These are phyloP conservation scores for Pinctada fucata DNA, from an alignment of 2,888 invertebrate species.

Conservation along the genomic window DNA sequence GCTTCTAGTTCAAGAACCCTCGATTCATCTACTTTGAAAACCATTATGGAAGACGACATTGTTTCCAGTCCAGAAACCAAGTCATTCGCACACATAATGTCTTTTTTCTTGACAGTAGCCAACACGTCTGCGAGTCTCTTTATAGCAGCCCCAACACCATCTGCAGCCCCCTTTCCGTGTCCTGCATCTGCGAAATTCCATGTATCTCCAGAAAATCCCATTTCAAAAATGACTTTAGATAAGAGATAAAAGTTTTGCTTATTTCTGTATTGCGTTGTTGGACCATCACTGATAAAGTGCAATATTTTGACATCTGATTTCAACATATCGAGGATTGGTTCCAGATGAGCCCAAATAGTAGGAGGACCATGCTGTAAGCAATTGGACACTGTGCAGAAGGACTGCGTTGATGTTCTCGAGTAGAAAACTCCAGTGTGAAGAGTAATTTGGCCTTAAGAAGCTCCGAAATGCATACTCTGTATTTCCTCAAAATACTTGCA, in stretches of 20 bases:
- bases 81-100: slow-evolving; percentile 38
- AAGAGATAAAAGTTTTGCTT: slow-evolving; percentile 71
- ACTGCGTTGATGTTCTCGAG: neutral
- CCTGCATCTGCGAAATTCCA: slow-evolving; percentile 73
- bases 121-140: slow-evolving; percentile 64
- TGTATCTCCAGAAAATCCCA: slow-evolving; percentile 57
- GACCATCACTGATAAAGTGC: slow-evolving; percentile 71
- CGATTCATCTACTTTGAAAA: slow-evolving; percentile 16
- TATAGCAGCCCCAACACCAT: slow-evolving; percentile 66
- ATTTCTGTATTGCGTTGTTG: slow-evolving; percentile 73
- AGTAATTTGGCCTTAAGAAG: slow-evolving; percentile 24
- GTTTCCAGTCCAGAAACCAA: neutral
- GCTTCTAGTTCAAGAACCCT: slow-evolving; percentile 9
- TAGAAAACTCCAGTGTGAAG: slow-evolving; percentile 24
- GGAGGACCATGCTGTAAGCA: slow-evolving; percentile 66
- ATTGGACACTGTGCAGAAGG: slow-evolving; percentile 67
- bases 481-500: slow-evolving; percentile 31
- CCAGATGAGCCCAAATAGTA: slow-evolving; percentile 75
- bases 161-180: slow-evolving; percentile 71
- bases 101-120: slow-evolving; percentile 27
- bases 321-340: slow-evolving; percentile 59
- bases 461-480: slow-evolving; percentile 27
- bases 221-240: slow-evolving; percentile 34
- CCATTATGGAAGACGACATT: slow-evolving; percentile 6
- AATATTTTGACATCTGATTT: slow-evolving; percentile 22